Base-by-base conservation (phyloP, 2,888 invertebrate genomes). In the Dryococelus australis region DNA sequence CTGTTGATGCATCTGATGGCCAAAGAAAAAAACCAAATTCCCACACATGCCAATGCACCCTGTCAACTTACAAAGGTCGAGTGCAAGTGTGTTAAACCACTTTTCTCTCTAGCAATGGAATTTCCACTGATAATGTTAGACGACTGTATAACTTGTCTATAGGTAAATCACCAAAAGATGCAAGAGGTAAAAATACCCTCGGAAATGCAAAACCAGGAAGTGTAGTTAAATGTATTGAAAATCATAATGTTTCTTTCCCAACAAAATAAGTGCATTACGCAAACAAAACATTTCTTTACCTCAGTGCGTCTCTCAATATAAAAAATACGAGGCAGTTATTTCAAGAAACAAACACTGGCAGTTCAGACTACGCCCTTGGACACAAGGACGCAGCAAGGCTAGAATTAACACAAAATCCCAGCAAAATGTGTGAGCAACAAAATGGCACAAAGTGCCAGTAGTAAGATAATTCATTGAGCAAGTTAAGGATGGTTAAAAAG, bases 151-250 rank as follows among this genome's bases (percentile, higher is more conserved):
- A 65, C 65, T 24, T 65, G 65, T 65, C 65, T 65, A 16, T 12
- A 65, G 65, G 65, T 16, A 65, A 65, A 65, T 65, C 65, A 65
- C 65, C 65, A 65, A 65, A 65, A 16, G 65, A 65, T 65, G 65
- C 65, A 65, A 65, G 65, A 65, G 65, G 65, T 65, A 65, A 65
- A 65, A 65, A 65, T 65, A 65, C 20, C 65, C 65, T 24, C 24
- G 20, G 65, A 20, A 65, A 9, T 24, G 65, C 65, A 65, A 65
- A 65, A 24, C 65, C 65, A 24, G 20, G 65, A 65, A 13, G n/a
- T n/a, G n/a, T n/a, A n/a, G n/a, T n/a, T n/a, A n/a, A n/a, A n/a
- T n/a, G n/a, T n/a, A n/a, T n/a, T 65, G 24, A 65, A 65, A 16
- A 65, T 13, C 65, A 65, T 16, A 65, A 12, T 16, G 65, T 16